phyloP scores from a whole-genome alignment of 2,113 vertebrate genomes.

The Prolemur simus region DNA sequence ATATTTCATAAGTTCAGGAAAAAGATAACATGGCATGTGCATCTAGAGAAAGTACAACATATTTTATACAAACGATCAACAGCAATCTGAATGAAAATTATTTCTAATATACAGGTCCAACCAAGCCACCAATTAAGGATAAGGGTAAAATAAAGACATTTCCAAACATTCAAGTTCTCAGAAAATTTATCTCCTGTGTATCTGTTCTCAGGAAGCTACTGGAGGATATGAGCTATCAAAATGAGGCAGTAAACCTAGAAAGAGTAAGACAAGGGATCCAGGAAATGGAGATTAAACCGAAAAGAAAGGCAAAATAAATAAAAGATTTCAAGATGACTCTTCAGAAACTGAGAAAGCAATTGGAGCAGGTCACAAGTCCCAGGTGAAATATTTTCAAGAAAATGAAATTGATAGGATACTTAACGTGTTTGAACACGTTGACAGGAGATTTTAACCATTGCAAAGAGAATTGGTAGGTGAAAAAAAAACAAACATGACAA shows the following conservation, averaged over 20 bases:
- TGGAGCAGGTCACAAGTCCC: neutral
- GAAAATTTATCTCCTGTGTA: neutral
- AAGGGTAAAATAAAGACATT: neutral
- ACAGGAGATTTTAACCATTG: neutral
- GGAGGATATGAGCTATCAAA: neutral
- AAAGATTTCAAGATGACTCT: neutral
- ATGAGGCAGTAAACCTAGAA: neutral
- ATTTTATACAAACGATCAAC: neutral
- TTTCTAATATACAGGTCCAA: neutral
- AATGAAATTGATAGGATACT: neutral
- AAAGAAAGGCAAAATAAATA: neutral
- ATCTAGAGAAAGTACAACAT: neutral
- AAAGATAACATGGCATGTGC: neutral
- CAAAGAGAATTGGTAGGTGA: neutral
- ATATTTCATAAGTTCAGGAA: neutral
- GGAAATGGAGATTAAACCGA: neutral
- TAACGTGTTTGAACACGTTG: neutral
- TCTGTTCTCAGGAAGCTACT: neutral
- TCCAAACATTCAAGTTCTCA: neutral
- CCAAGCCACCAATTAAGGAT: neutral
- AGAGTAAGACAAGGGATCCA: neutral
- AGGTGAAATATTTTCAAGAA: neutral
- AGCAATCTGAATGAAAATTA: neutral
- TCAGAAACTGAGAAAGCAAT: neutral
- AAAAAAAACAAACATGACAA: neutral